Conservation (phyloP, 2,888 invertebrate species). For the Tachina fera region DNA sequence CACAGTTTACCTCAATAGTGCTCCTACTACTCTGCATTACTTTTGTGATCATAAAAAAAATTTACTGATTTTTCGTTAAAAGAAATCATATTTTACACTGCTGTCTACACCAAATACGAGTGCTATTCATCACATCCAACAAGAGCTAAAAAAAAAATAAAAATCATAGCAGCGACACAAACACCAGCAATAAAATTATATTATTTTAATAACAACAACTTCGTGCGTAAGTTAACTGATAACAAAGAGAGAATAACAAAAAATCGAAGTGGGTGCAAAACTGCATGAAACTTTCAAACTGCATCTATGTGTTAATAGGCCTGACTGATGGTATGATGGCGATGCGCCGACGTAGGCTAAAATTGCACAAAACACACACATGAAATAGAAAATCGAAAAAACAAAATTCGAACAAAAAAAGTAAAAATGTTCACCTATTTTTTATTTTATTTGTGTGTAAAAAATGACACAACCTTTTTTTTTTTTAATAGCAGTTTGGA, state of each 20-base stretch:
- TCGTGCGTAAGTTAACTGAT: slow-evolving; percentile 60
- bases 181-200: slow-evolving; percentile 58
- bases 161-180: slow-evolving; percentile 54
- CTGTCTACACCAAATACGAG: slow-evolving; percentile 42
- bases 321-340: slow-evolving; percentile 35
- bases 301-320: neutral
- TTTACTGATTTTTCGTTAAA: neutral
- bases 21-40: no score
- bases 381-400: slow-evolving; percentile 53
- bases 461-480: slow-evolving; percentile 46
- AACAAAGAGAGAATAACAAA: slow-evolving; percentile 17
- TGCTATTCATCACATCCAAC: slow-evolving; percentile 41
- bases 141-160: neutral
- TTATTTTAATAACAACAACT: slow-evolving; percentile 48
- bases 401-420: slow-evolving; percentile 72
- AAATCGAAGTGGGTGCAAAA: slow-evolving; percentile 39
- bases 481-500: slow-evolving; percentile 23
- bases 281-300: slow-evolving; percentile 34
- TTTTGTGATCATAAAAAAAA: neutral
- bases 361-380: slow-evolving; percentile 30
- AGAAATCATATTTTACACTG: slow-evolving; percentile 27
- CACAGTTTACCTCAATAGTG: no score
- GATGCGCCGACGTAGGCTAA: slow-evolving; percentile 71
- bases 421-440: slow-evolving; percentile 79
- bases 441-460: slow-evolving; percentile 74